Conservation (phyloP, 2,113 vertebrate genomes). For the Balaenoptera acutorostrata region DNA sequence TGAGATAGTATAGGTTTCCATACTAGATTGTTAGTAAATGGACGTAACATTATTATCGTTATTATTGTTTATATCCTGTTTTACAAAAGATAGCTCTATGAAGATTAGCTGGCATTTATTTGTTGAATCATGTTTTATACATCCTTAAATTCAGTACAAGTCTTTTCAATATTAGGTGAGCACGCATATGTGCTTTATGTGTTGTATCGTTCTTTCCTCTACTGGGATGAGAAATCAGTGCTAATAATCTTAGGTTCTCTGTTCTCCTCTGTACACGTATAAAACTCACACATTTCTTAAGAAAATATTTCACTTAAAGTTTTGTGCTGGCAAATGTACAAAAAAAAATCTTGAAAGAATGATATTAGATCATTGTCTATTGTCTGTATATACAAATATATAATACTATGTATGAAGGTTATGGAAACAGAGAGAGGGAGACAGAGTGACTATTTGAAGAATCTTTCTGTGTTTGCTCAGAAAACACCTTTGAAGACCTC, state of each 20-base stretch:
- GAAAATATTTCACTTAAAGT: neutral
- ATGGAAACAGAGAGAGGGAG: neutral
- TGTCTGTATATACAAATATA: neutral
- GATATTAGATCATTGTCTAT: neutral
- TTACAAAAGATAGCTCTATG: neutral
- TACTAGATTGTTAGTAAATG: neutral
- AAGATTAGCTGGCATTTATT: neutral
- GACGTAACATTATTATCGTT: neutral
- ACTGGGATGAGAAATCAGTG: neutral
- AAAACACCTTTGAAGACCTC: neutral
- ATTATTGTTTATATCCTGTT: neutral
- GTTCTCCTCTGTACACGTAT: neutral
- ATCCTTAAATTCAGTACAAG: neutral
- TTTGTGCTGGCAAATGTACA: neutral
- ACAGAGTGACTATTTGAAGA: neutral
- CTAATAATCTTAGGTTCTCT: neutral
- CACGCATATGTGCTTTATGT: neutral
- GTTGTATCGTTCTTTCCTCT: neutral
- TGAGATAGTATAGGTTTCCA: neutral
- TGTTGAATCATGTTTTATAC: neutral
- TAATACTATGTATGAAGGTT: fast-evolving
- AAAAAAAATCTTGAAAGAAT: neutral
- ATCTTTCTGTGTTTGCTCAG: neutral
- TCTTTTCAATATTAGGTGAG: neutral
- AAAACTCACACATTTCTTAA: neutral